Conservation (phyloP, 2,113 vertebrate genomes). For the Oxygymnocypris stewartii region DNA sequence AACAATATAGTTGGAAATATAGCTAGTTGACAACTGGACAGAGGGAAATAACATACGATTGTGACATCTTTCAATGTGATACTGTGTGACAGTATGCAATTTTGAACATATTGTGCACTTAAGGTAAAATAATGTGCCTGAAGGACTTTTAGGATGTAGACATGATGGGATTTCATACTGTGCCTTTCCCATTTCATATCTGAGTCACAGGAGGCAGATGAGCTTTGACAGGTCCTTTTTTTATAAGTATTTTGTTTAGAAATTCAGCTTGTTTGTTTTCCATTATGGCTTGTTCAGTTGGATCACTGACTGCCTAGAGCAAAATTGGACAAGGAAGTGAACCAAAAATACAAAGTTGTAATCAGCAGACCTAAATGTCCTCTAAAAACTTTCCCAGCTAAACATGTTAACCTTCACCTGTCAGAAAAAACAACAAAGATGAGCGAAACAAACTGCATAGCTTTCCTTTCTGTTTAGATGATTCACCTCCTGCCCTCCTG, state of each 20-base stretch:
- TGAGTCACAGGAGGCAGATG: background rate
- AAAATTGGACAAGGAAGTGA: constrained; percentile 19
- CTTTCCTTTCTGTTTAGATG: constrained; percentile 1
- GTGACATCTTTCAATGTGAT: background rate
- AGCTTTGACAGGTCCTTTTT: background rate
- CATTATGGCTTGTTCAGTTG: constrained; percentile 48
- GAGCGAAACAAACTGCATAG: background rate
- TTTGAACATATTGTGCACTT: constrained; percentile 15
- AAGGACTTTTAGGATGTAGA: constrained; percentile 34
- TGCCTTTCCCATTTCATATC: constrained; percentile 1
- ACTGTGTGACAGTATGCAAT: background rate
- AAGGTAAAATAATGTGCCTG: constrained; percentile 29
- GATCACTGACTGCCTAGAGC: constrained; percentile 48
- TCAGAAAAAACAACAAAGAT: background rate
- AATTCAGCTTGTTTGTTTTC: constrained; percentile 53
- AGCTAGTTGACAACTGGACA: background rate
- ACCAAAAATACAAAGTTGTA: constrained; percentile 41
- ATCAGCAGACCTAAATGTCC: constrained; percentile 33
- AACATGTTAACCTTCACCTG: constrained; percentile 30
- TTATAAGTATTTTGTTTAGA: too few species aligned
- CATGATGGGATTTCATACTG: constrained; percentile 1
- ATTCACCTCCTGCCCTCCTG: constrained; percentile 4
- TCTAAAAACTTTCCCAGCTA: constrained; percentile 31
- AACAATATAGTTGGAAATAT: too few species aligned
- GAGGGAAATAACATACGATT: background rate